Evolutionary conservation across 2,113 vertebrate genomes (phyloP).

Genomic region (Pseudorhombus dupliciocellatus): DNA sequence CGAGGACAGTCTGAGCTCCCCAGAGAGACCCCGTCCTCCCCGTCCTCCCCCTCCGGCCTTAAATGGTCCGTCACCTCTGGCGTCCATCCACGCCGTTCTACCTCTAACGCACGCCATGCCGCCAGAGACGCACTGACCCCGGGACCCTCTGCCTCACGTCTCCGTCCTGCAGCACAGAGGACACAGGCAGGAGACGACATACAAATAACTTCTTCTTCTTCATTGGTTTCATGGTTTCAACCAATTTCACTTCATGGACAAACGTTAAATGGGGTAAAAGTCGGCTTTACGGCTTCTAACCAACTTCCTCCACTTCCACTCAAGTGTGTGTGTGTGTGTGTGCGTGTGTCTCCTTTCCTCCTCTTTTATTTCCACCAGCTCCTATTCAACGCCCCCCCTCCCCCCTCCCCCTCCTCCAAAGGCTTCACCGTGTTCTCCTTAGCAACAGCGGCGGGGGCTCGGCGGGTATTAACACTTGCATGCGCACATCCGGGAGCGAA

Average conservation of each 20-base stretch:
- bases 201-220: no score
- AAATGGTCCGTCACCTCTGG: slow-evolving; percentile 23
- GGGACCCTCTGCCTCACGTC: slow-evolving; percentile 18
- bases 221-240: no score
- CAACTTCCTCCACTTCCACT: not conserved
- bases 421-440: slow-evolving; percentile 71
- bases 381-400: slow-evolving; percentile 23
- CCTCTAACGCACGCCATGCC: slow-evolving; percentile 23
- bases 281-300: not conserved
- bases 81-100: not conserved
- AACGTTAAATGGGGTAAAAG: no score
- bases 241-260: no score
- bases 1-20: no score
- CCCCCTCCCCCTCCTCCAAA: slow-evolving; percentile 16
- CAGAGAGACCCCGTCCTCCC: no score
- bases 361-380: slow-evolving; percentile 54
- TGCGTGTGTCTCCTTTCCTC: slow-evolving; percentile 69
- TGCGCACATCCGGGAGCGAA: slow-evolving; percentile 66
- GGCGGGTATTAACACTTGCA: slow-evolving; percentile 60
- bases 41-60: no score
- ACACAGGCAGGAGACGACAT: not conserved
- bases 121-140: slow-evolving; percentile 41
- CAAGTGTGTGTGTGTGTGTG: no score
- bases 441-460: slow-evolving; percentile 74
- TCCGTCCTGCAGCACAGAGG: not conserved